Evolutionary conservation across 1,140 invertebrate species (phyloP).

Genomic region (Drosophila santomea): DNA sequence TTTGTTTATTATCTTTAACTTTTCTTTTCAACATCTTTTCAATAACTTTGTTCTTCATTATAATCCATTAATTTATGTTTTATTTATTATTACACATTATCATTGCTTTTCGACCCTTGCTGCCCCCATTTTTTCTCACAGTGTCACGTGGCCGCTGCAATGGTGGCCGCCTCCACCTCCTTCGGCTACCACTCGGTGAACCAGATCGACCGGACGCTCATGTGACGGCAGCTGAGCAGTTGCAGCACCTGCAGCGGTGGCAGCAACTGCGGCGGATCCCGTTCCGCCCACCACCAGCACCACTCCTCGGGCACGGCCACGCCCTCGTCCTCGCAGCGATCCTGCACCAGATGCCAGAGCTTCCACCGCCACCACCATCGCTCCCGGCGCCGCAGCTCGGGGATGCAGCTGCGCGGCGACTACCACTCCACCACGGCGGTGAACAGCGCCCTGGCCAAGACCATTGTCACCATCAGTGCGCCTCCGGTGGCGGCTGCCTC

Average conservation of each 20-base stretch:
- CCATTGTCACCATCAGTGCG: slow-evolving; percentile 72
- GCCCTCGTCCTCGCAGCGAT: slow-evolving; percentile 68
- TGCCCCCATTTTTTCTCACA: slow-evolving; percentile 19
- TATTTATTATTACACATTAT: not conserved
- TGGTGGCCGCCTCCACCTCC: slow-evolving; percentile 83
- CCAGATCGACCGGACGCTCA: slow-evolving; percentile 80
- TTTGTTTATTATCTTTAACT: not conserved
- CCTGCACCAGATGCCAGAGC: slow-evolving; percentile 81
- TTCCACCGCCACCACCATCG: slow-evolving; percentile 83
- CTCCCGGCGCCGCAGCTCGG: slow-evolving; percentile 71
- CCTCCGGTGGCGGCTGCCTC: slow-evolving; percentile 73
- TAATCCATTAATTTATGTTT: not conserved
- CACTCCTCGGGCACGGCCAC: slow-evolving; percentile 62
- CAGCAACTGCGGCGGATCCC: slow-evolving; percentile 78
- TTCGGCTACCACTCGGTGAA: slow-evolving; percentile 84
- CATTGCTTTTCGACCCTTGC: slow-evolving; percentile 5
- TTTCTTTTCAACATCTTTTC: not conserved
- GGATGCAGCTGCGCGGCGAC: slow-evolving; percentile 66
- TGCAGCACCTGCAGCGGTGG: slow-evolving; percentile 84
- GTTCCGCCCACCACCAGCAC: slow-evolving; percentile 67
- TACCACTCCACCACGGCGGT: slow-evolving; percentile 74
- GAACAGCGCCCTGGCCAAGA: slow-evolving; percentile 66
- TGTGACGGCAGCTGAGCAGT: slow-evolving; percentile 84
- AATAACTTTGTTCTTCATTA: no score
- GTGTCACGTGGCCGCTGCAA: slow-evolving; percentile 83